Percentiles rank a stretch among this genome's conserved stretches.
phyloP scores from a whole-genome alignment of 2,113 vertebrate species.

The Pionites leucogaster region DNA sequence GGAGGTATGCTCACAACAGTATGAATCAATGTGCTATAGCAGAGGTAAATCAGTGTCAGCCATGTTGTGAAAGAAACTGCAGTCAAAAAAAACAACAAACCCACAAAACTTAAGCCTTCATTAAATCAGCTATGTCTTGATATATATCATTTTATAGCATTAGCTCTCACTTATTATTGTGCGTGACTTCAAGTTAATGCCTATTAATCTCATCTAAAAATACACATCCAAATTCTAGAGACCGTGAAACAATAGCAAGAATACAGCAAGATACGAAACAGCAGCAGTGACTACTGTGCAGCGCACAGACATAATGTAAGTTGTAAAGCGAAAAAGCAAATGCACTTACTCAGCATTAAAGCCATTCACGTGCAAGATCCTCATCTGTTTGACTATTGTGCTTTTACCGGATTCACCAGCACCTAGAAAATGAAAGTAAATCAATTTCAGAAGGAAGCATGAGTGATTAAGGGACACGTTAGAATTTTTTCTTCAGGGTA shows the following conservation, averaged over 20 bases:
- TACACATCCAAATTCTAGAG: neutral
- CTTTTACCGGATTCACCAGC: constrained; percentile 99
- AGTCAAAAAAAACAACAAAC: neutral
- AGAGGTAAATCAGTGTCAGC: constrained; percentile 35
- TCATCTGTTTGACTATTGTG: constrained; percentile 98
- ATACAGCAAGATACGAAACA: neutral
- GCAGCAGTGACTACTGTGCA: neutral
- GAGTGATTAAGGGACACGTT: constrained; percentile 6
- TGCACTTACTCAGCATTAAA: constrained; percentile 97
- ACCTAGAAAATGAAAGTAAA: constrained; percentile 83
- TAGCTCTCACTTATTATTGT: neutral
- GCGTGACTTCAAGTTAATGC: neutral
- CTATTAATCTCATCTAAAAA: constrained; percentile 10
- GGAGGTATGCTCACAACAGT: constrained; percentile 11
- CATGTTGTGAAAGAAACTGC: constrained; percentile 62
- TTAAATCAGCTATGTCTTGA: constrained; percentile 2
- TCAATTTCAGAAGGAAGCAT: constrained; percentile 68
- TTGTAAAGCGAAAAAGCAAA: constrained; percentile 25
- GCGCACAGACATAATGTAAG: neutral
- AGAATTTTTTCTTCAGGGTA: neutral
- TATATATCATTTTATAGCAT: neutral
- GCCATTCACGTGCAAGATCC: constrained; percentile 96
- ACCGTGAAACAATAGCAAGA: neutral
- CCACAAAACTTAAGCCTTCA: neutral
- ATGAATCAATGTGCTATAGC: constrained; percentile 13